A percentile compares a stretch with the other conserved stretches of the same genome.
These are phyloP conservation scores for Lasioglossum morio DNA, from an alignment of 2,888 invertebrate species.

Conservation along the genomic window DNA sequence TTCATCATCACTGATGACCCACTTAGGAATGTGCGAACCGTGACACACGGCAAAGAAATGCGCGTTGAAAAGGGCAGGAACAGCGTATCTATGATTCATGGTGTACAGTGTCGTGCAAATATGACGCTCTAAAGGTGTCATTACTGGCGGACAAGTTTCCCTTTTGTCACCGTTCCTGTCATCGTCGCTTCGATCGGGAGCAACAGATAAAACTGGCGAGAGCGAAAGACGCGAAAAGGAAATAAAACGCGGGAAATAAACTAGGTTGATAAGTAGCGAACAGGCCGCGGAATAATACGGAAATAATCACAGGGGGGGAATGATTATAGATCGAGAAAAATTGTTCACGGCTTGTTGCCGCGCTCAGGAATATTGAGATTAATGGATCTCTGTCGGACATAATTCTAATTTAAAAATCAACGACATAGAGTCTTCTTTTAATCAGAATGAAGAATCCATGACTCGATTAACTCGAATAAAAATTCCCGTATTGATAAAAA, in stretches of 20 bases:
- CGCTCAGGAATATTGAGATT: neutral
- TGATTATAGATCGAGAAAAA: neutral
- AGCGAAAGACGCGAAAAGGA: neutral
- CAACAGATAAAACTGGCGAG: slow-evolving; percentile 24
- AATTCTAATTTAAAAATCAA: neutral
- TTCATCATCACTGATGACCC: slow-evolving; percentile 19
- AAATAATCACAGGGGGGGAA: neutral
- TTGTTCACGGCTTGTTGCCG: neutral
- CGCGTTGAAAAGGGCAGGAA: slow-evolving; percentile 14
- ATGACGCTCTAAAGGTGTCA: slow-evolving; percentile 12
- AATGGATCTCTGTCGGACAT: neutral
- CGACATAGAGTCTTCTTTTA: neutral
- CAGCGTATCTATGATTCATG: slow-evolving; percentile 19
- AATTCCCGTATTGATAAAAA: too few species aligned
- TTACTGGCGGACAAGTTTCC: slow-evolving; percentile 19
- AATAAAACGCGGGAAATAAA: slow-evolving; percentile 7
- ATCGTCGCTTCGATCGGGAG: slow-evolving; percentile 17
- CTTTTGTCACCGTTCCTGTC: slow-evolving; percentile 21
- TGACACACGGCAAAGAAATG: neutral
- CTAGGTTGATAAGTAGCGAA: neutral
- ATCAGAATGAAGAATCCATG: neutral
- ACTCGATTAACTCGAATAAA: neutral
- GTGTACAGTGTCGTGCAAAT: slow-evolving; percentile 14
- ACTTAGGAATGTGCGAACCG: slow-evolving; percentile 7
- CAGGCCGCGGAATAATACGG: slow-evolving; percentile 2